Evolutionary conservation across 2,888 invertebrate genomes (phyloP).

Genomic region (Cancer borealis): DNA sequence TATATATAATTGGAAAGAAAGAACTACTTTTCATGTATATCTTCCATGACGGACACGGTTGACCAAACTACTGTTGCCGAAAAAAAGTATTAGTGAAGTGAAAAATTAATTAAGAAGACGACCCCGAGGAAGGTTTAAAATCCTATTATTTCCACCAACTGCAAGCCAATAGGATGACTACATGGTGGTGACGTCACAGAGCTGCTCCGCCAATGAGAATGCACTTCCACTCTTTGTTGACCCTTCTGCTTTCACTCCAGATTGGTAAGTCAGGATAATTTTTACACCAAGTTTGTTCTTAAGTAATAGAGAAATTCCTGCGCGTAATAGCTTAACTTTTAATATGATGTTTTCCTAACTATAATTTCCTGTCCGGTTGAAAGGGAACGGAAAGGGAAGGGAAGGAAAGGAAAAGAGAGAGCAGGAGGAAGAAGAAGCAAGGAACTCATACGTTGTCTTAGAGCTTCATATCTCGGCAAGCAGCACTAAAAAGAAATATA

Average conservation of each 20-base stretch:
- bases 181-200: slow-evolving; percentile 25
- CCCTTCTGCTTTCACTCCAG: slow-evolving; percentile 27
- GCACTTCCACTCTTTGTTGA: not conserved
- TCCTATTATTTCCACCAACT: slow-evolving; percentile 2
- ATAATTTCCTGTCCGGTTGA: not conserved
- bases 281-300: slow-evolving; percentile 12
- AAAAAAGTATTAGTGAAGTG: not conserved
- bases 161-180: slow-evolving; percentile 5
- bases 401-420: not conserved
- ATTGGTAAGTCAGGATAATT: not conserved
- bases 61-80: not conserved
- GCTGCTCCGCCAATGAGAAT: slow-evolving; percentile 27
- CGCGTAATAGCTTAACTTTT: slow-evolving; percentile 1
- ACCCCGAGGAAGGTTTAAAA: not conserved
- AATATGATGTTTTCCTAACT: slow-evolving; percentile 18
- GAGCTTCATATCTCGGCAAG: slow-evolving; percentile 15
- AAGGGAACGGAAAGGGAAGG: not conserved
- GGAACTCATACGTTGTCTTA: not conserved
- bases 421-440: not conserved
- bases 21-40: not conserved
- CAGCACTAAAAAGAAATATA: not conserved
- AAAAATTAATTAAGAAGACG: slow-evolving; percentile 6
- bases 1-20: not conserved
- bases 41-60: not conserved
- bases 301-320: slow-evolving; percentile 12